Evolutionary conservation across 1,140 invertebrate genomes (phyloP).

Genomic region (Drosophila sp.): DNA sequence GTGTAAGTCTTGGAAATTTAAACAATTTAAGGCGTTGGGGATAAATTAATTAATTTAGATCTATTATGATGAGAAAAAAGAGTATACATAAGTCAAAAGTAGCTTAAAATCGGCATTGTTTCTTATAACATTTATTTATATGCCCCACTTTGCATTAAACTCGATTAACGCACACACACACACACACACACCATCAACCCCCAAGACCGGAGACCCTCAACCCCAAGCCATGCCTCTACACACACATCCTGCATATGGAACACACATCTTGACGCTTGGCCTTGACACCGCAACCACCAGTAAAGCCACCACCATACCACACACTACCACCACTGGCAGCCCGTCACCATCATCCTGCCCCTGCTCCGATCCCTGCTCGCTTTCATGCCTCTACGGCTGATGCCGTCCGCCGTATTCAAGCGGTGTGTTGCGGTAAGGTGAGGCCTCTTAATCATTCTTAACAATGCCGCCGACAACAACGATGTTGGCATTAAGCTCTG

Average conservation of each 20-base stretch:
- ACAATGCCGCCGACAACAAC: slow-evolving; percentile 56
- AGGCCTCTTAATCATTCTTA: slow-evolving; percentile 76
- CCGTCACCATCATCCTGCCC: slow-evolving; percentile 3
- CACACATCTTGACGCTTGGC: slow-evolving; percentile 48
- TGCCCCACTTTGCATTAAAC: slow-evolving; percentile 43
- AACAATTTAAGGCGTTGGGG: no score
- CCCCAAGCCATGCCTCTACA: not conserved
- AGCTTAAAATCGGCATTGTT: slow-evolving; percentile 19
- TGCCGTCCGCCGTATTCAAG: slow-evolving; percentile 51
- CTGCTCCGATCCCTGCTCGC: slow-evolving; percentile 6
- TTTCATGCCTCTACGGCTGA: slow-evolving; percentile 12
- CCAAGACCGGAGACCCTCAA: not conserved
- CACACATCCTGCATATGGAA: slow-evolving; percentile 3
- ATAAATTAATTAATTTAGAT: no score
- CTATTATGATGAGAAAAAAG: not conserved
- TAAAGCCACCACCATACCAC: slow-evolving; percentile 10
- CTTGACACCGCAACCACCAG: slow-evolving; percentile 54
- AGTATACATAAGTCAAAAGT: not conserved
- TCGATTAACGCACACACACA: slow-evolving; percentile 51
- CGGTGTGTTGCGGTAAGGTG: slow-evolving; percentile 25
- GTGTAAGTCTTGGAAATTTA: no score
- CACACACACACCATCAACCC: slow-evolving; percentile 6
- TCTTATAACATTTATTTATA: slow-evolving; percentile 26
- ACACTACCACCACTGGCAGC: slow-evolving; percentile 18
- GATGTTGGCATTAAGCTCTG: slow-evolving; percentile 45